Conservation (phyloP, 2,113 vertebrate genomes). For the Hypocryptadius cinnamomeus region DNA sequence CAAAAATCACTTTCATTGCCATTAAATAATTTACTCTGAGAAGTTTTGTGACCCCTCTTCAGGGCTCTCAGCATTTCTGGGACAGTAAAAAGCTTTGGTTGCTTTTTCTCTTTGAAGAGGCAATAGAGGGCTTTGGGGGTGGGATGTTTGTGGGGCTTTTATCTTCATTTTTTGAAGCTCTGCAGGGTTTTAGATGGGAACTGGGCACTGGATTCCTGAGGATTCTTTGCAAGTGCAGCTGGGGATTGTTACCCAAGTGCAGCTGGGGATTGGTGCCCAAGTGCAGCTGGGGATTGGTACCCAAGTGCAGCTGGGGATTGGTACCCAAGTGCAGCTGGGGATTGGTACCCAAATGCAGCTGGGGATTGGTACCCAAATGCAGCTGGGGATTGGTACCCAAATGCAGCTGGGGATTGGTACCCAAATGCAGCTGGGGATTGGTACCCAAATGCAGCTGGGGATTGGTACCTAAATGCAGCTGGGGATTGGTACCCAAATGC, state of each 20-base stretch:
- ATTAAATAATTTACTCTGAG: not conserved
- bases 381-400: rapidly evolving
- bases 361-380: no score
- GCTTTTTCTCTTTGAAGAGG: not conserved
- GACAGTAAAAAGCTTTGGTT: not conserved
- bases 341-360: rapidly evolving
- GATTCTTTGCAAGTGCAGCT: not conserved
- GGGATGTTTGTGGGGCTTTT: not conserved
- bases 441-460: rapidly evolving
- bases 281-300: rapidly evolving
- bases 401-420: rapidly evolving
- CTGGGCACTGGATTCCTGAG: not conserved
- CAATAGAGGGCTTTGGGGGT: not conserved
- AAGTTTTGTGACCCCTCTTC: not conserved
- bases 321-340: not conserved
- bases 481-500: no score
- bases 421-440: not conserved
- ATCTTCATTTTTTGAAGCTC: not conserved
- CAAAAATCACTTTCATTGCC: not conserved
- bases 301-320: no score
- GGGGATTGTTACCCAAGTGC: not conserved
- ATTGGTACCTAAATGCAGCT: no score
- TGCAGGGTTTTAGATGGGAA: not conserved
- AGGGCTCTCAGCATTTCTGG: not conserved
- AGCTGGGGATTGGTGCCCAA: no score